Evolutionary conservation across 2,797 vertebrate species (phyloP).

Genomic region (Tachyglossus aculeatus): DNA sequence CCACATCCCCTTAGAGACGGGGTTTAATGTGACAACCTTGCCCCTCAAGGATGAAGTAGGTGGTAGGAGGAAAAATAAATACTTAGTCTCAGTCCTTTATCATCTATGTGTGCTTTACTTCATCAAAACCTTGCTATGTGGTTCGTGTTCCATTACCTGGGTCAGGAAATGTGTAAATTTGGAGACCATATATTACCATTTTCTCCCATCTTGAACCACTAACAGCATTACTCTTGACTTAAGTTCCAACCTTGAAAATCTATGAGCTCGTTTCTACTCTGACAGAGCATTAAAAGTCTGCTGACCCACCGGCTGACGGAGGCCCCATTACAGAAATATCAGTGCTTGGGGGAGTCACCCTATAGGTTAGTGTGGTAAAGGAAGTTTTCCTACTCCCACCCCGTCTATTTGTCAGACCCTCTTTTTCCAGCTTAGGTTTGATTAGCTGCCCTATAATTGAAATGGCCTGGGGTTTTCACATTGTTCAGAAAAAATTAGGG

Average conservation of each 20-base stretch:
- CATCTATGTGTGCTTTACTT: conserved; percentile 19
- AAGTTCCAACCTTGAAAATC: conserved; percentile 51
- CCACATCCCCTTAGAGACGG: neutral
- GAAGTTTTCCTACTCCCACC: neutral
- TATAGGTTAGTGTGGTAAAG: neutral
- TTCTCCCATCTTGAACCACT: conserved; percentile 29
- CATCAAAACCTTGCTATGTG: conserved; percentile 35
- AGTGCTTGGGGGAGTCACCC: conserved; percentile 4
- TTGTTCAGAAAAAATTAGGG: conserved; percentile 9
- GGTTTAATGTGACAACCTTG: neutral
- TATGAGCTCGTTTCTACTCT: conserved; percentile 37
- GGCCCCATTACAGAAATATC: neutral
- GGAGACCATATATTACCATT: conserved; percentile 24
- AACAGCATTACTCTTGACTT: conserved; percentile 36
- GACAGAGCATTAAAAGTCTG: conserved; percentile 21
- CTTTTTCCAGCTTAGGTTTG: neutral
- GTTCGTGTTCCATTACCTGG: conserved; percentile 38
- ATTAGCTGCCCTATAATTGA: conserved; percentile 9
- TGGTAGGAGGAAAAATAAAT: conserved; percentile 44
- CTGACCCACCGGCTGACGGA: conserved; percentile 1
- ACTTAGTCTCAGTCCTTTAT: conserved; percentile 12
- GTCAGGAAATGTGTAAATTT: conserved; percentile 46
- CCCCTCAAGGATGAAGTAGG: conserved; percentile 29
- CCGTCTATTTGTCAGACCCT: neutral
- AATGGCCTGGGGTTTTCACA: conserved; percentile 12